Evolutionary conservation across 1,140 invertebrate species (phyloP).

Genomic region (Lucilia sericata): DNA sequence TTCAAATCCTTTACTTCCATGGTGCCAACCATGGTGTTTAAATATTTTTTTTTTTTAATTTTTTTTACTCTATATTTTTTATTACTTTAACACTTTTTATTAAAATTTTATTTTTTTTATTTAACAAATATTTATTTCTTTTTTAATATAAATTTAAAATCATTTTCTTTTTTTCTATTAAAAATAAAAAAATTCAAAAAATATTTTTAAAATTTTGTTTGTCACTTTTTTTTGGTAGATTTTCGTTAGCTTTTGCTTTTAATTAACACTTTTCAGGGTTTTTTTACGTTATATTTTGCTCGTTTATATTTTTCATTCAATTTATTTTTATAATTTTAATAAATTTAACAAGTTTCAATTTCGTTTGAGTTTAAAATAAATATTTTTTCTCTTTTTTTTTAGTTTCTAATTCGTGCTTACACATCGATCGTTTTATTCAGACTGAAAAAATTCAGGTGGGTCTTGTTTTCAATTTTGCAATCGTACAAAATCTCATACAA

Average conservation of each 20-base stretch:
- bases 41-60: not conserved
- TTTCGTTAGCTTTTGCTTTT: slow-evolving; percentile 46
- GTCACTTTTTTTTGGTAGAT: too few relatives aligned
- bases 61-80: not conserved
- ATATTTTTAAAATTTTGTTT: not conserved
- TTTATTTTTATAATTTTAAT: slow-evolving; percentile 3
- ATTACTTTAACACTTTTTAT: not conserved
- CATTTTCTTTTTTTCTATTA: not conserved
- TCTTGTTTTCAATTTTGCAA: slow-evolving; percentile 46
- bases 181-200: not conserved
- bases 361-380: slow-evolving; percentile 14
- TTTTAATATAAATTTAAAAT: not conserved
- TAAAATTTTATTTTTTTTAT: not conserved
- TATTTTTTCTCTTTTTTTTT: slow-evolving; percentile 47
- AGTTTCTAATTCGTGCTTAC: slow-evolving; percentile 43
- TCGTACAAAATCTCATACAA: slow-evolving; percentile 29
- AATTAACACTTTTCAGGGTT: slow-evolving; percentile 46
- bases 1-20: slow-evolving; percentile 68
- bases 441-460: slow-evolving; percentile 47
- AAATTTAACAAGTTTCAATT: slow-evolving; percentile 16
- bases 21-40: slow-evolving; percentile 44
- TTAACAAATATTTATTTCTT: not conserved
- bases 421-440: slow-evolving; percentile 48
- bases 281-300: not conserved
- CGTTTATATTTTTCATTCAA: slow-evolving; percentile 44